Conservation (phyloP, 2,113 vertebrate species). For the Catagonus wagneri region DNA sequence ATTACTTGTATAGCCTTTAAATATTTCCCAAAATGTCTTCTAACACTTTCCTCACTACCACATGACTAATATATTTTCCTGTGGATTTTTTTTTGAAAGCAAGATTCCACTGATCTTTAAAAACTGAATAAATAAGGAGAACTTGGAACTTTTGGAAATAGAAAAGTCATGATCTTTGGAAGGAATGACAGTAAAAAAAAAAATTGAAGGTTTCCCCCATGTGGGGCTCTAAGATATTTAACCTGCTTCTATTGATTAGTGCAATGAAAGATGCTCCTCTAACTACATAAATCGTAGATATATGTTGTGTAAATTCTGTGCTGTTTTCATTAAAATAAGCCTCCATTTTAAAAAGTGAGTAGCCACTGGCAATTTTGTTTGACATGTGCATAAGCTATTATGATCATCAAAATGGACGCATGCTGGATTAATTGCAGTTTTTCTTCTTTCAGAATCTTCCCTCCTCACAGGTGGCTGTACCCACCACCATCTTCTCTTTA, state of each 20-base stretch:
- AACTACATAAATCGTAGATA: neutral
- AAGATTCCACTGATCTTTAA: constrained; percentile 7
- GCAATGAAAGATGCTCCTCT: neutral
- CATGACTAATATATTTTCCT: neutral
- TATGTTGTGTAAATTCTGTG: neutral
- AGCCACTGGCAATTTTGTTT: neutral
- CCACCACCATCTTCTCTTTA: neutral
- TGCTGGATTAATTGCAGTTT: neutral
- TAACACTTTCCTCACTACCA: neutral
- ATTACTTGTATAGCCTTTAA: neutral
- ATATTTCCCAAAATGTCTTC: neutral
- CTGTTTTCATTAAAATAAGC: neutral
- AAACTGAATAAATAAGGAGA: neutral
- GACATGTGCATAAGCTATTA: neutral
- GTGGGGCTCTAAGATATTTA: neutral
- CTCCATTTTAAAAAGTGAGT: neutral
- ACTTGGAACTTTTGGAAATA: neutral
- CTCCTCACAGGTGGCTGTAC: neutral
- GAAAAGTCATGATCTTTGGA: neutral
- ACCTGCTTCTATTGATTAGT: neutral
- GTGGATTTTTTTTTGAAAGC: neutral
- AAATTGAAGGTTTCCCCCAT: neutral
- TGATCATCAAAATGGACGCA: neutral
- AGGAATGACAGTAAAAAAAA: neutral
- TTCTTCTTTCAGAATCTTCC: neutral